These are phyloP conservation scores for Andrena trimmerana DNA, from an alignment of 2,888 invertebrate species.

Conservation along the genomic window DNA sequence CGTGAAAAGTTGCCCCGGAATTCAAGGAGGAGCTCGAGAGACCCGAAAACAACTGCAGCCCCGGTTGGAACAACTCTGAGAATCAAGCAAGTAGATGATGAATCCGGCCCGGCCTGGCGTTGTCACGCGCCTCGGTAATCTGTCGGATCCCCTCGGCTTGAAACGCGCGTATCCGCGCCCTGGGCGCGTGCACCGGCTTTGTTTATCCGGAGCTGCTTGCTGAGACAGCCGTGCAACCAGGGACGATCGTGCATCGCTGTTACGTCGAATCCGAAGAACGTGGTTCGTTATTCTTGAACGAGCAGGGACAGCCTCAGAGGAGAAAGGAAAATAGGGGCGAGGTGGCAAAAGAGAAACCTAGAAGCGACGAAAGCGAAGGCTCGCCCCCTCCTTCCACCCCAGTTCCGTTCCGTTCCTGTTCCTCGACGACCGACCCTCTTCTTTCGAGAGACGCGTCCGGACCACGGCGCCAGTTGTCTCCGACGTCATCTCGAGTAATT, in stretches of 20 bases:
- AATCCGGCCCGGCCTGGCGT: constrained; percentile 25
- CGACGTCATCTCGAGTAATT: constrained; percentile 60
- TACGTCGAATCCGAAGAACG: constrained; percentile 21
- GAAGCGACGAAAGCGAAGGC: constrained; percentile 9
- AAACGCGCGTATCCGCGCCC: constrained; percentile 4
- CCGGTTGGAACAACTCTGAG: no score
- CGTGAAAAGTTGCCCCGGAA: no score
- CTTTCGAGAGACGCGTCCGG: constrained; percentile 40
- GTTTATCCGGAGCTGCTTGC: constrained; percentile 33
- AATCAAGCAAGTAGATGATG: neutral
- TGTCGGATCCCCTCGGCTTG: constrained; percentile 27
- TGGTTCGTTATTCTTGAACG: constrained; percentile 17
- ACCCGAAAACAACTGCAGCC: neutral
- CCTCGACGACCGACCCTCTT: constrained; percentile 24
- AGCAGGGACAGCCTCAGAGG: constrained; percentile 25
- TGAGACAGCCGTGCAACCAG: neutral
- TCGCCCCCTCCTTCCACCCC: constrained; percentile 7
- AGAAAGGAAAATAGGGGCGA: constrained; percentile 3
- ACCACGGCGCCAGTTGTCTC: constrained; percentile 40
- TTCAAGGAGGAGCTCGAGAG: neutral
- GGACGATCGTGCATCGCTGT: constrained; percentile 3
- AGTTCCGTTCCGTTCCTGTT: neutral
- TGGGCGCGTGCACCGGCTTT: constrained; percentile 19
- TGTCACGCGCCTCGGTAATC: constrained; percentile 54
- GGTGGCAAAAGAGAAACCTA: constrained; percentile 21